Evolutionary conservation across 1,140 invertebrate genomes (phyloP), one percentile per base, ranked within the genome.

Genomic region (Archivesica marissinica): DNA sequence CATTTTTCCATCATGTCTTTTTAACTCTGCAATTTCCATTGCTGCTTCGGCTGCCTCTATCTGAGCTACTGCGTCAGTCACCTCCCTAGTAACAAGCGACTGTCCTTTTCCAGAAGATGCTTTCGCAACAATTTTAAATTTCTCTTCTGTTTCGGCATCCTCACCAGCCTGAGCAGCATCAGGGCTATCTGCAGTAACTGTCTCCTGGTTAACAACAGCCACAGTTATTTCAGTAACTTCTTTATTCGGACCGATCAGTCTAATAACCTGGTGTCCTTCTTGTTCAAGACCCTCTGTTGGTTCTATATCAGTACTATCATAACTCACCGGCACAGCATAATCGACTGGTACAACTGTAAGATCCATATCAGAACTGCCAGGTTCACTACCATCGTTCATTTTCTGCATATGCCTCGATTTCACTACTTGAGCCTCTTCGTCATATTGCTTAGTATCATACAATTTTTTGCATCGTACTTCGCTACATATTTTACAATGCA

Each of bases 401-500:
- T 72, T 72, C n/a, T 50, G 50, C 44, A 50, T 30, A 50, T 52
- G 41, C 11, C 68, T 1, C 6, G 39, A 47, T 52, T 76, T 76
- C 2, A 76, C 74, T 59, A 56, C 20, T 59, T 76, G 74, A 0
- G 50, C 74, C 38, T 76, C 74, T 52, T 76, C 3, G 20, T 76
- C 50, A 33, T 72, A 72, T 20, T 47, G 15, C 35, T 50, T 72
- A 13, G 11, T 25, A 72, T 72, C 68, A 23, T 33, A 41, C 20
- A 70, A 1, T 72, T 41, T 72, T 30, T 20, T 47, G 28, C 68
- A 41, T 3, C 77, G n/a, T n/a, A 50, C 13, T 38, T 64, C 39
- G 38, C 35, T 74, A 28, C 80, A 83, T 30, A 83, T 52, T 35
- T 75, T 83, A 75, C 80, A 83, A 11, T 83, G 47, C 54, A 75